Base-by-base conservation (phyloP, 2,888 invertebrate species). In the Neuroscelio doddi region DNA sequence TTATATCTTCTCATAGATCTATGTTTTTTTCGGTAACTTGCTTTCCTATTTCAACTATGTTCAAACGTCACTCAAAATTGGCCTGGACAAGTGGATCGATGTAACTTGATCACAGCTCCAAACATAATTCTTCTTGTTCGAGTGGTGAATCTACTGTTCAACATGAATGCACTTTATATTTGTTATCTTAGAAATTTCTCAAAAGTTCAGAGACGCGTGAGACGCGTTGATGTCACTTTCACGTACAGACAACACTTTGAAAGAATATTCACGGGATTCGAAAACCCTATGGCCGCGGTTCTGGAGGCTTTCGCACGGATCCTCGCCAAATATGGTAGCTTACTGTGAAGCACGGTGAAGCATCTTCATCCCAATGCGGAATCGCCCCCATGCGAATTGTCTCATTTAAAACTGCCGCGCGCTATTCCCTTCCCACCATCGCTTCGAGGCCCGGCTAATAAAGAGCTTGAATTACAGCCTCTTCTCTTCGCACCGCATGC, bases 401-500 rank as follows among this genome's bases (percentile, higher is more conserved):
- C 73, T 74, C 75, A 69, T 75, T 79, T 73, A 38, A 69, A 51
- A 53, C 44, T 49, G 36, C 41, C 46, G 29, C 50, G 53, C 65
- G 41, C 44, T 39, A 12, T 12, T 30, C 52, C 53, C 53, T 55
- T 46, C 30, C 27, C 30, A 24, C 12, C 49, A 51, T 36, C 21
- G 34, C 46, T 44, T 47, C 64, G 57, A 58, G 36, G 32, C 49
- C 53, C 14, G 65, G 58, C 68, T 76, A 77, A 80, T 80, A 81
- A 80, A 79, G 72, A 72, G 71, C 73, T 75, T 76, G 75, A 77
- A 72, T 74, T 72, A 77, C 73, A 70, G 69, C 63, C 61, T 65
- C 55, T 50, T 56, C 64, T 34, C 56, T 64, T 53, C 45, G 53
- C 61, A 50, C 47, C 46, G 49, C 42, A 45, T 58, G 50, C 44